Evolutionary conservation across 2,797 vertebrate genomes (phyloP).

Genomic region (Cheirogaleus major): DNA sequence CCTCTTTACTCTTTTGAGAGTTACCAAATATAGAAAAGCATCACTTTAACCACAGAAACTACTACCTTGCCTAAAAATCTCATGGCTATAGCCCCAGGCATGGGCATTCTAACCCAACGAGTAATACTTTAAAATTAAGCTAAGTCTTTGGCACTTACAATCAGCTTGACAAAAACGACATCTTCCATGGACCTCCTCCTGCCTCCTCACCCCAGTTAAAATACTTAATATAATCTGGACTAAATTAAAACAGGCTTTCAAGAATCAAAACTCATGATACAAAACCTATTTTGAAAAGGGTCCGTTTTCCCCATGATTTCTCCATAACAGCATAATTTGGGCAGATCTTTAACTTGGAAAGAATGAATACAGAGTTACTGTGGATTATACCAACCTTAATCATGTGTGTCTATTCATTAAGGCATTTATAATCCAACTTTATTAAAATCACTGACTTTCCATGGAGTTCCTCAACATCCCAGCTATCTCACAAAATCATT

Average conservation of each 20-base stretch:
- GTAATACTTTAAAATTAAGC: not conserved
- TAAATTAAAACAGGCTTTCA: not conserved
- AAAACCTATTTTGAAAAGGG: not conserved
- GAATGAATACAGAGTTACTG: not conserved
- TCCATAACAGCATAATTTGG: not conserved
- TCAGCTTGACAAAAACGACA: not conserved
- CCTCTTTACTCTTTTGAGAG: not conserved
- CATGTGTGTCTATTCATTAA: not conserved
- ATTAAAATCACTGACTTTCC: not conserved
- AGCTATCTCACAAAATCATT: not conserved
- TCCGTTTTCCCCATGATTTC: not conserved
- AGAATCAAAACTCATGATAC: not conserved
- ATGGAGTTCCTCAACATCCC: not conserved
- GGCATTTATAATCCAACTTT: not conserved
- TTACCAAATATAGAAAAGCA: not conserved
- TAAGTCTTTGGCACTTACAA: not conserved
- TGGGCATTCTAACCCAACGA: not conserved
- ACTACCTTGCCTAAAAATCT: not conserved
- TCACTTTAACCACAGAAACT: not conserved
- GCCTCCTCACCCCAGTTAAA: not conserved
- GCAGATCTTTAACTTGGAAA: not conserved
- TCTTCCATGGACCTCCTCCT: not conserved
- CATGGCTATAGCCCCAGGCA: not conserved
- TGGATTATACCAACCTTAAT: not conserved
- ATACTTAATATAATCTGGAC: not conserved